Conservation (phyloP, 2,113 vertebrate species). For the Aptenodytes patagonicus region DNA sequence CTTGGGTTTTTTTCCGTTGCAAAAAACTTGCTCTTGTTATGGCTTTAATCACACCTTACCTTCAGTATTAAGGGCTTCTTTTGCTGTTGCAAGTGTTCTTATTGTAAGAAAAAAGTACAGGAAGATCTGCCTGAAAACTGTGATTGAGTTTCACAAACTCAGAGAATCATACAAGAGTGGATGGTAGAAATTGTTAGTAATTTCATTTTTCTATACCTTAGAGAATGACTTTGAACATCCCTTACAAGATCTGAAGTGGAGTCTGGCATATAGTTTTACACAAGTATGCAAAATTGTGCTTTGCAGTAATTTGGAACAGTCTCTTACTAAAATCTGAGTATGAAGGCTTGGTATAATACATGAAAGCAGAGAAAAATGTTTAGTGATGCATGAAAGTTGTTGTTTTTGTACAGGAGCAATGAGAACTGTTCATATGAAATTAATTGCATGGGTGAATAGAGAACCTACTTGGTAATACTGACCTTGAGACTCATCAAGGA, state of each 20-base stretch:
- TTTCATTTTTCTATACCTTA: not conserved
- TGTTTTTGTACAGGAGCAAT: not conserved
- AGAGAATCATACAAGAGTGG: not conserved
- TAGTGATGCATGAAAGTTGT: not conserved
- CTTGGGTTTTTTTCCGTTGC: not conserved
- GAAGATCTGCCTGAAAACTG: not conserved
- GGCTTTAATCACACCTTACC: not conserved
- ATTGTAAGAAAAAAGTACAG: not conserved
- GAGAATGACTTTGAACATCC: not conserved
- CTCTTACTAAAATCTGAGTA: not conserved
- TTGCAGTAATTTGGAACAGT: not conserved
- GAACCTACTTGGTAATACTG: not conserved
- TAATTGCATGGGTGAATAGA: not conserved
- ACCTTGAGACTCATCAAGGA: not conserved
- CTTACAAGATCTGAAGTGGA: not conserved
- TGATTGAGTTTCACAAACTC: not conserved
- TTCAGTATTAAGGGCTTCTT: not conserved
- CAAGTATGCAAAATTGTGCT: not conserved
- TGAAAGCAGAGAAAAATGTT: not conserved
- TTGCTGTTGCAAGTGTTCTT: not conserved
- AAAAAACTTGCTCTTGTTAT: not conserved
- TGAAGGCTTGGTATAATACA: not conserved
- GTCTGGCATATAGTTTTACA: not conserved
- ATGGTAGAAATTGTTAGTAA: not conserved
- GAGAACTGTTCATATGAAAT: not conserved